phyloP scores from a whole-genome alignment of 2,113 vertebrate genomes.

The Excalfactoria chinensis region DNA sequence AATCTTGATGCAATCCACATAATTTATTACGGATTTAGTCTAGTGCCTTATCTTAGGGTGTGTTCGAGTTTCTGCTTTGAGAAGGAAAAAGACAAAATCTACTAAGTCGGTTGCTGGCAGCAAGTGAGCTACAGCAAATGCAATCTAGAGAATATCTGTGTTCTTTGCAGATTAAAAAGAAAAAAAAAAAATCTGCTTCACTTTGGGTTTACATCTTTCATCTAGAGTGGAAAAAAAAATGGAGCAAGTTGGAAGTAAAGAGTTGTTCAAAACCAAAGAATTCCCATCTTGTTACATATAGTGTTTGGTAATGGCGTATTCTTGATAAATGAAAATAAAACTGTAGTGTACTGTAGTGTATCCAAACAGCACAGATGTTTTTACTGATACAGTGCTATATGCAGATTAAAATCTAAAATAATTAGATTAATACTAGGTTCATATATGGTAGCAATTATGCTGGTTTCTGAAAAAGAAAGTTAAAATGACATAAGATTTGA shows the following conservation, averaged over 20 bases:
- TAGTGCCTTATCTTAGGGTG: slow-evolving; percentile 23
- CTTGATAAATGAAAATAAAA: neutral
- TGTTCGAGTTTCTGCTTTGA: slow-evolving; percentile 21
- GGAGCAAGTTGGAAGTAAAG: neutral
- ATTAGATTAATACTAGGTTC: neutral
- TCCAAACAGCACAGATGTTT: neutral
- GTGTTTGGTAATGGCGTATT: neutral
- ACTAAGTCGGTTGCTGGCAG: neutral
- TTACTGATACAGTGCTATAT: neutral
- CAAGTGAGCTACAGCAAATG: neutral
- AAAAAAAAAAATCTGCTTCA: neutral
- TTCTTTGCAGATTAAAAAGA: neutral
- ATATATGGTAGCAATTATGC: neutral
- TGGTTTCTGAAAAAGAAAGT: neutral
- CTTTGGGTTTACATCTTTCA: neutral
- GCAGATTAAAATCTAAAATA: neutral
- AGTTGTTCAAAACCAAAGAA: neutral
- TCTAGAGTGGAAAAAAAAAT: neutral
- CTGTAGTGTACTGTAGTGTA: neutral
- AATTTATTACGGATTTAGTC: slow-evolving; percentile 17
- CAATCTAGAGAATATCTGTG: neutral
- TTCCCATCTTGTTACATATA: neutral
- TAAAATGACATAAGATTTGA: neutral
- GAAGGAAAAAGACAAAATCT: neutral
- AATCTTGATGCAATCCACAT: slow-evolving; percentile 46